Conservation (phyloP, 2,888 invertebrate genomes). For the Anthrax anthrax region DNA sequence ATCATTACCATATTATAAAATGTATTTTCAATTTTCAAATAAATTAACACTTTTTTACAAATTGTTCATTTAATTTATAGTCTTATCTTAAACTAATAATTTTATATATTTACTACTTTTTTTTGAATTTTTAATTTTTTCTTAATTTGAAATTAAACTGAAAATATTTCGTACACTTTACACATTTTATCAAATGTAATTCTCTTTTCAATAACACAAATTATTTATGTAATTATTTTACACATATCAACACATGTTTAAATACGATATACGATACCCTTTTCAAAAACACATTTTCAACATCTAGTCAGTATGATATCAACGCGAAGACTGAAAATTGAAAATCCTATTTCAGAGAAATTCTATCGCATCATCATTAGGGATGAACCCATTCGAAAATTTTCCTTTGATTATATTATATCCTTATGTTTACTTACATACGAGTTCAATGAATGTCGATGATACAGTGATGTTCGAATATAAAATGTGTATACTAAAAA, state of each 20-base stretch:
- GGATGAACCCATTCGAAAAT: background rate
- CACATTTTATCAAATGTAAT: no score
- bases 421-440: background rate
- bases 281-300: background rate
- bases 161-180: no score
- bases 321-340: constrained; percentile 13
- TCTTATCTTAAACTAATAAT: no score
- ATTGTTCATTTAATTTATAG: no score
- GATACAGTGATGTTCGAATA: background rate
- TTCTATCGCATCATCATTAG: background rate
- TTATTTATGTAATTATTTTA: no score
- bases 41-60: background rate
- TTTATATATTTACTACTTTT: no score
- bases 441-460: background rate
- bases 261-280: no score
- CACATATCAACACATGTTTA: no score
- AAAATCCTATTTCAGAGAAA: constrained; percentile 1
- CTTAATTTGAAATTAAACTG: no score
- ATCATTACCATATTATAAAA: constrained; percentile 31
- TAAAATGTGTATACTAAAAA: no score
- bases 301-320: constrained; percentile 13
- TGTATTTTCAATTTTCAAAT: background rate
- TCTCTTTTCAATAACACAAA: no score
- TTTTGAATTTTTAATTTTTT: no score
- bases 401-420: background rate